These are phyloP conservation scores for Berghia stephanieae DNA, from an alignment of 1,140 invertebrate genomes.

Conservation along the genomic window DNA sequence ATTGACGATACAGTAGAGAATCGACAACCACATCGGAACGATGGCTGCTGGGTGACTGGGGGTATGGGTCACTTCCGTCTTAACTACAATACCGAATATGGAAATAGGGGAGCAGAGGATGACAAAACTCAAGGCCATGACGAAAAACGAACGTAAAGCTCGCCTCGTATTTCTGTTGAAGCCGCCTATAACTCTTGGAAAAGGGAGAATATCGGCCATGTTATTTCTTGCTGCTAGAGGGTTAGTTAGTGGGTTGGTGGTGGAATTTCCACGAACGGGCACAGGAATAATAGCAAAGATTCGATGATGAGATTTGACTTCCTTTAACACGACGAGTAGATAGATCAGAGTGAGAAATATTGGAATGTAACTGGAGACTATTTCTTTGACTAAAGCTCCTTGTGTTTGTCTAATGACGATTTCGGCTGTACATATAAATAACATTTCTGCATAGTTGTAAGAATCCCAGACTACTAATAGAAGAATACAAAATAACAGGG, in stretches of 20 bases:
- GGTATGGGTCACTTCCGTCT: not conserved
- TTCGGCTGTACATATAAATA: too few relatives aligned
- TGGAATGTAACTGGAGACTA: constrained; percentile 34
- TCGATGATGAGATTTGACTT: constrained; percentile 35
- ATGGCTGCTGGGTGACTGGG: not conserved
- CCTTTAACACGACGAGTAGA: constrained; percentile 33
- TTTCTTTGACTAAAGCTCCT: constrained; percentile 30
- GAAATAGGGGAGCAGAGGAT: constrained; percentile 30
- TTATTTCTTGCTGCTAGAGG: not conserved
- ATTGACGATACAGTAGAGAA: constrained; percentile 38
- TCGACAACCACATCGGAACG: constrained; percentile 39
- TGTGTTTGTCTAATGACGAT: not conserved
- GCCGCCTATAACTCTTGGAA: not conserved
- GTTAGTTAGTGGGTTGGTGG: not conserved
- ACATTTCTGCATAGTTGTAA: not conserved
- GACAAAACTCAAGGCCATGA: constrained; percentile 30
- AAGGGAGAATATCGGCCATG: not conserved
- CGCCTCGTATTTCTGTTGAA: constrained; percentile 30
- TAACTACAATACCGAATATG: constrained; percentile 25
- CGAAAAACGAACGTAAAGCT: constrained; percentile 38
- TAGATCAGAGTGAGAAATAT: constrained; percentile 20
- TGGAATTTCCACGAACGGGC: not conserved
- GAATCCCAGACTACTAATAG: constrained; percentile 18
- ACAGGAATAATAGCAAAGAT: constrained; percentile 37
- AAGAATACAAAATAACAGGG: constrained; percentile 26